Base-by-base conservation (phyloP, 2,113 vertebrate genomes). In the Xyliphius kryptos region DNA sequence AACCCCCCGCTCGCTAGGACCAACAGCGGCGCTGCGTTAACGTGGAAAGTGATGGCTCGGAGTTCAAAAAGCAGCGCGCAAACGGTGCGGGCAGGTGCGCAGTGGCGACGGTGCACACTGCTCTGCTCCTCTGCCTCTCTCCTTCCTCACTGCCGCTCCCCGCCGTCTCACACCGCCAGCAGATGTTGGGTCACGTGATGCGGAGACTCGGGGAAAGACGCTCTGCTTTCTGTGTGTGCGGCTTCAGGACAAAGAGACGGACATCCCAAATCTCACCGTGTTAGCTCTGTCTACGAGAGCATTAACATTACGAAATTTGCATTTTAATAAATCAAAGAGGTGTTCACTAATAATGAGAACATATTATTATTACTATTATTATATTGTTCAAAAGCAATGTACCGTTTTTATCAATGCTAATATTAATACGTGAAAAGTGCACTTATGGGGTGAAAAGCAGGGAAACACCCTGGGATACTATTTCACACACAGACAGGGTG, bases 151-250 rank as follows among this genome's bases (percentile, higher is more conserved):
- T 32, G 26, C 26, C 7, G 26, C 26, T 2, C 26, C 26, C 26
- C 26, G 26, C 26, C 26, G 26, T 32, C 26, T 74, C 77, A 72
- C 73, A 69, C 63, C 56, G 64, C 67, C 73, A 77, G 75, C 83
- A 80, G 78, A 81, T 82, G 83, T 77, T 70, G 58, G 54, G 75
- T 86, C 86, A 88, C 83, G 67, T 86, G 85, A 53, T 46, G 40
- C 40, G 9, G 17, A 46, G 50, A 19, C 72, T 54, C 36, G 44
- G 54, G 67, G 61, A 41, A 11, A 55, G 22, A 56, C 74, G 44
- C 50, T n/a, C 38, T 12, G 61, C 49, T n/a, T 47, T 66, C 40
- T 56, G 44, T 56, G 52, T 16, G 22, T 38, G 16, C 10, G 50
- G 15, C 44, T 19, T 16, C 61, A 55, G 53, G 46, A 41, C 54